Evolutionary conservation across 2,797 vertebrate species (phyloP).

Genomic region (Phrynocephalus vlangalii): DNA sequence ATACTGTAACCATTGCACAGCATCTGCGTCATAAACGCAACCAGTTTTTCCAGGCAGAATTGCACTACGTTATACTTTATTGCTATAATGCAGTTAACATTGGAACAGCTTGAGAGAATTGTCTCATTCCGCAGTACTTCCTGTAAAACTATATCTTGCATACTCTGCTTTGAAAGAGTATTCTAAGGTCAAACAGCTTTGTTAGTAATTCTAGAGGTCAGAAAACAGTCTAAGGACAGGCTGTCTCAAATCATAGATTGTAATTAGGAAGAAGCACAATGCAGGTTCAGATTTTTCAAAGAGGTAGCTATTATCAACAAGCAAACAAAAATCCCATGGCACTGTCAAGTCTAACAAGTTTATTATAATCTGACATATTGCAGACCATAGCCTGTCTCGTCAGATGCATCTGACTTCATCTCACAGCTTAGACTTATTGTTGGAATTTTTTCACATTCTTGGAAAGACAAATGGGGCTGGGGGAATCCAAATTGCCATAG

Average conservation of each 20-base stretch:
- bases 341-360: background rate
- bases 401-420: background rate
- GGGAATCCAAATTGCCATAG: background rate
- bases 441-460: background rate
- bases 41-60: background rate
- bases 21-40: conserved; percentile 4
- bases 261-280: background rate
- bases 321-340: background rate
- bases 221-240: conserved; percentile 3
- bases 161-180: conserved; percentile 2
- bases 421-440: background rate
- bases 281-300: conserved; percentile 1
- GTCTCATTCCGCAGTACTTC: conserved; percentile 13
- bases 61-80: conserved; percentile 19
- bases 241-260: conserved; percentile 2
- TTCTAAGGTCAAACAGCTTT: background rate
- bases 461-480: background rate
- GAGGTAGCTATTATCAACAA: background rate
- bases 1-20: background rate
- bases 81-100: conserved; percentile 9
- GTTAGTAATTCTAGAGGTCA: conserved; percentile 22
- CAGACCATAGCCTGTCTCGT: background rate
- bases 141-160: conserved; percentile 30
- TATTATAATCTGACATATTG: background rate
- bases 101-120: background rate